Evolutionary conservation across 1,140 invertebrate genomes (phyloP), one percentile per base, ranked within the genome.

Genomic region (Macrostomum lignano): DNA sequence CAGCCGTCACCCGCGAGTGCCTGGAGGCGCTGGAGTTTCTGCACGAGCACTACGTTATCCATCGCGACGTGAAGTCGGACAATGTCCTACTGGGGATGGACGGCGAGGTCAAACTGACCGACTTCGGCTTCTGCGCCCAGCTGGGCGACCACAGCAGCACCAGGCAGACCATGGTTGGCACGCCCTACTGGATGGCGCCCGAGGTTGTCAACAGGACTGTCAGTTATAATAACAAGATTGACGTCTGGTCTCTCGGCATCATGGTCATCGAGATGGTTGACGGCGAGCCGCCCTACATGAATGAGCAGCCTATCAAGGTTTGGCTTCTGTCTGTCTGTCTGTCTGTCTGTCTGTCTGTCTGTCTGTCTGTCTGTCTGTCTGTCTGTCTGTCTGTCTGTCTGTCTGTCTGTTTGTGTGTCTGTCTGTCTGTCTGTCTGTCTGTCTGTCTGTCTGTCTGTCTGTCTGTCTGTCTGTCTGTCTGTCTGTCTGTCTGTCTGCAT

Each of bases 1-100:
- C n/a, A n/a, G n/a, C n/a, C n/a, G n/a, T n/a, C n/a, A n/a, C n/a
- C n/a, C n/a, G n/a, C 41, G 79, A 88, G 64, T 30, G 28, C 49
- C 64, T 93, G 11, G 77, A 88, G 61, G 86, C 86, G 11, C 53
- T 98, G 33, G 73, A 79, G 19, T 98, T 84, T 61, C 63, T 98
- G 17, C 91, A 98, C 55, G 44, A 46, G 14, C 48, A 57, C 41
- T 61, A 82, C 26, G 84, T 98, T 20, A 94, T 98, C 46, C 91
- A 98, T 40, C 26, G 39, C 15, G 56, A 59, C 40, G 57, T 59
- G 30, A 59, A 59, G 40, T 55, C 52, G 46, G 56, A 59, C 40
- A 59, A 59, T 43, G 55, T 59, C n/a, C 38, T 59, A 7, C 36
- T 59, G 10, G 55, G 52, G 14, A 48, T 52, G 45, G 37, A 51